Base-by-base conservation (phyloP, 2,113 vertebrate genomes). In the Syrrhaptes paradoxus region DNA sequence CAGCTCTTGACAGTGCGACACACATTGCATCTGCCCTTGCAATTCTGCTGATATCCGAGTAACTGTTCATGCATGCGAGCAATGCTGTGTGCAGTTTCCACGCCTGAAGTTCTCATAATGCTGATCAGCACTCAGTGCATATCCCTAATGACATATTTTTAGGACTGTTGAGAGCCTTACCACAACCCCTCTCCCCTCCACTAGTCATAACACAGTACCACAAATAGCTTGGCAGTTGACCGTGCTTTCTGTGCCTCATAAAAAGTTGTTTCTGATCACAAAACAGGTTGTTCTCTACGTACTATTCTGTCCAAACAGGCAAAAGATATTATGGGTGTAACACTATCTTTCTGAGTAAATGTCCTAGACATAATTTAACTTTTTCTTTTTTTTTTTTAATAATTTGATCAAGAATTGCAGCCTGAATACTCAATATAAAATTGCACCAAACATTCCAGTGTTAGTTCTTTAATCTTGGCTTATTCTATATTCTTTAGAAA, bases 61-160 rank as follows among this genome's bases (percentile, higher is more conserved):
- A 15, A 59, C 57, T 11, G 6, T 1, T 10, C 2, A 2, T 3
- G 14, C 11, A 10, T 0, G 7, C 1, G 29, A 81, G 28, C 51
- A 9, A 45, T 2, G 2, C 36, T 31, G 34, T 0, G 0, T 26
- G 45, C 65, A 48, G 43, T 52, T 80, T 85, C 63, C 68, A 85
- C 0, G 1, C 79, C 34, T 83, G 51, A 63, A 67, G 43, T 25
- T 74, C 46, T 74, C 67, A 78, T 87, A 34, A 66, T 1, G 22
- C 62, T 2, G 17, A 76, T 76, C 77, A 31, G 66, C 43, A 79
- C 48, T 91, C 18, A 1, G 55, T 1, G 4, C 16, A 15, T 34
- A 45, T 22, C 63, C 62, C 48, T 52, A 22, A 55, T 43, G 45
- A 34, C 48, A 12, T 41, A 91, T 85, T 84, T 95, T 90, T 73